These are phyloP conservation scores for Poeciliopsis turneri DNA, from an alignment of 2,797 vertebrate species.

Conservation along the genomic window DNA sequence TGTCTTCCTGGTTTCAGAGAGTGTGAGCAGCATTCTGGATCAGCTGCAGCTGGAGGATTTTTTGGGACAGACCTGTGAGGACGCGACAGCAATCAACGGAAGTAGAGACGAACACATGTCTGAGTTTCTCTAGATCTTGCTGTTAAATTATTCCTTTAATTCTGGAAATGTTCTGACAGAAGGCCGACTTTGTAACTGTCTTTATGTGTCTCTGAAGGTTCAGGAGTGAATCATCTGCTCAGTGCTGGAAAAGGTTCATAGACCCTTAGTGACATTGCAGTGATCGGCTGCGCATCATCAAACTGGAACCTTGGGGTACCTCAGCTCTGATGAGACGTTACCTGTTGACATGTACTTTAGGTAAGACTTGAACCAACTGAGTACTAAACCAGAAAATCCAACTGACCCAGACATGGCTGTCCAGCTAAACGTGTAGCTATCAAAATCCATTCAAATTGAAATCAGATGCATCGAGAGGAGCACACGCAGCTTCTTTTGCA, in stretches of 20 bases:
- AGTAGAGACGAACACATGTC: background rate
- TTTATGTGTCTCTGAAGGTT: background rate
- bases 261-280: too few species aligned
- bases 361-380: background rate
- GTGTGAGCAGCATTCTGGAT: background rate
- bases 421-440: background rate
- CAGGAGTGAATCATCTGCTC: background rate
- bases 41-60: background rate
- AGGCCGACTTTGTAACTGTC: background rate
- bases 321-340: background rate
- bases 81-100: background rate
- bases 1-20: background rate
- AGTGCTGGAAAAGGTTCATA: too few species aligned
- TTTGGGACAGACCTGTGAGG: background rate
- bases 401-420: background rate
- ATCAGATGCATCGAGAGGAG: background rate
- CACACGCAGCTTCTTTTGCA: background rate
- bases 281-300: background rate
- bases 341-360: too few species aligned
- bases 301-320: background rate
- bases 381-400: background rate
- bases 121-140: background rate
- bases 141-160: background rate
- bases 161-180: background rate
- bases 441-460: background rate